phyloP scores from a whole-genome alignment of 2,113 vertebrate genomes.

The Eulacestoma nigropectus region DNA sequence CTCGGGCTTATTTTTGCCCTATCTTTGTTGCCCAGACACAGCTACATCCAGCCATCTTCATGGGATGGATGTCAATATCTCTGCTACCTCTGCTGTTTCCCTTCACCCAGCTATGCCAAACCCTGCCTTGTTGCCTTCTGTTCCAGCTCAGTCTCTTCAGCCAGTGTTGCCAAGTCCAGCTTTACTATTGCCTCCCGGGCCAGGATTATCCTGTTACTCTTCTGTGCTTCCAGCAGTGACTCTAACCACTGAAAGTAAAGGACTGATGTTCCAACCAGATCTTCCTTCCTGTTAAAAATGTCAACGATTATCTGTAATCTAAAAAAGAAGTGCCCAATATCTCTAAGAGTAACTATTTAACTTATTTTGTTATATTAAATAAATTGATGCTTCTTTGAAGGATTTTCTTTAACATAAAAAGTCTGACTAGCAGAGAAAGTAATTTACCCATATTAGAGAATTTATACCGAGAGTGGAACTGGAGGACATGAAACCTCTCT shows the following conservation, averaged over 20 bases:
- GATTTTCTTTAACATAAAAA: neutral
- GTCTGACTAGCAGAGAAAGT: neutral
- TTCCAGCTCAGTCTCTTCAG: slow-evolving; percentile 12
- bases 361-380: neutral
- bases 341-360: neutral
- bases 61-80: neutral
- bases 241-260: neutral
- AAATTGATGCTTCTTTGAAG: neutral
- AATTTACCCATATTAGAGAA: neutral
- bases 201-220: neutral
- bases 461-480: neutral
- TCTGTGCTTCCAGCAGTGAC: neutral
- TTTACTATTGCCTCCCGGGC: neutral
- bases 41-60: neutral
- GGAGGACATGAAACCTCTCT: neutral
- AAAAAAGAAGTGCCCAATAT: neutral
- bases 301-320: neutral
- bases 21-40: neutral
- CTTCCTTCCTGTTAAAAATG: slow-evolving; percentile 14
- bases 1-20: slow-evolving; percentile 48
- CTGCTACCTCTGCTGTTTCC: neutral
- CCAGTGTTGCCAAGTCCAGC: neutral
- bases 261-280: neutral
- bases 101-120: neutral
- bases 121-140: neutral